A percentile compares a stretch with the other conserved stretches of the same genome.
phyloP scores from a whole-genome alignment of 1,140 invertebrate species.

The Ceratoteleas bidentatus region DNA sequence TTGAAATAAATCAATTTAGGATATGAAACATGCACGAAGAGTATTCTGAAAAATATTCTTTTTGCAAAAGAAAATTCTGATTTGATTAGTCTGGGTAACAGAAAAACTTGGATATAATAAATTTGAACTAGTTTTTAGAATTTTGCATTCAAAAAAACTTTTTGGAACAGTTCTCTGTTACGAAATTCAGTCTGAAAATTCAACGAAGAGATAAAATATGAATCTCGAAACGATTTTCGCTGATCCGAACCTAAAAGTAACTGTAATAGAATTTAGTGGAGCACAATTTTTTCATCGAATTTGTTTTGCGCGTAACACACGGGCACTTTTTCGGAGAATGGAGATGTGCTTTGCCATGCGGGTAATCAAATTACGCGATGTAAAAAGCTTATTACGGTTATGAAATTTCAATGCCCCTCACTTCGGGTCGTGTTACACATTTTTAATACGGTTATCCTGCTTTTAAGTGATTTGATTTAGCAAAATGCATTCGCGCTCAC shows the following conservation, averaged over 20 bases:
- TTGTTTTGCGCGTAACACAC: neutral
- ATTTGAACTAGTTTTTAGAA: too few relatives aligned
- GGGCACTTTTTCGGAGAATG: neutral
- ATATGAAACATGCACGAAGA: too few relatives aligned
- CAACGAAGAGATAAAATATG: too few relatives aligned
- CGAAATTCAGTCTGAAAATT: too few relatives aligned
- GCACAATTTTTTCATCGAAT: neutral
- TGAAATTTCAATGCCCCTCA: slow-evolving; percentile 23
- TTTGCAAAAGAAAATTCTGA: too few relatives aligned
- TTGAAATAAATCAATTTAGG: too few relatives aligned
- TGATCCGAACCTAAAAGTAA: neutral
- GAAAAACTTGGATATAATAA: too few relatives aligned
- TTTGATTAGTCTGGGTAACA: too few relatives aligned
- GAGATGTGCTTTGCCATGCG: neutral
- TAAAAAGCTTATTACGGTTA: slow-evolving; percentile 39
- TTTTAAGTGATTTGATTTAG: slow-evolving; percentile 35
- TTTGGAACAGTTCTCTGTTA: too few relatives aligned
- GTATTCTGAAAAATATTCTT: too few relatives aligned
- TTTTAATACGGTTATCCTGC: slow-evolving; percentile 33
- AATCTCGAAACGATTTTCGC: neutral
- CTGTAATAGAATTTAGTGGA: neutral
- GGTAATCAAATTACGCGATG: slow-evolving; percentile 23
- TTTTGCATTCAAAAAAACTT: too few relatives aligned
- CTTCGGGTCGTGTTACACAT: slow-evolving; percentile 16
- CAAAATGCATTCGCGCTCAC: slow-evolving; percentile 1